Conservation (phyloP, 1,140 invertebrate species). For the Saccostrea cuccullata region DNA sequence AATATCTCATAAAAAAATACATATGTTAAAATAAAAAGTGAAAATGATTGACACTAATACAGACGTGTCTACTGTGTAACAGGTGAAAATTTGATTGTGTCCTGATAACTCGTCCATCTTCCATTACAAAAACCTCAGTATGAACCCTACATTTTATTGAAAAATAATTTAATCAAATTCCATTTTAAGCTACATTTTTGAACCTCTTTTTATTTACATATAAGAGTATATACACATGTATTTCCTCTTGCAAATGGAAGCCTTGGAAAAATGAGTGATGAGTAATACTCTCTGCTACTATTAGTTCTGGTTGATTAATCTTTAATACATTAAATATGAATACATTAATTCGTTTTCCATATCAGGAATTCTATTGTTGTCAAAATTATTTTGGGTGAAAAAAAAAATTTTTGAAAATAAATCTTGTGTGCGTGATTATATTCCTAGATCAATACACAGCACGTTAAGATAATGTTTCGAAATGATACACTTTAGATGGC, state of each 20-base stretch:
- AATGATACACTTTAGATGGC: background rate
- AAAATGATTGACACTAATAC: background rate
- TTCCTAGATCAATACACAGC: background rate
- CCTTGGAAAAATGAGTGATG: background rate
- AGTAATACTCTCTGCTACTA: background rate
- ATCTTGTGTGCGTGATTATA: background rate
- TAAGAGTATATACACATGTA: background rate
- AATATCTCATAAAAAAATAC: background rate
- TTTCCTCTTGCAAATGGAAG: background rate
- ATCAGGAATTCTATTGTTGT: background rate
- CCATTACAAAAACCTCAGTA: background rate
- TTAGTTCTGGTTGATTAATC: constrained; percentile 3
- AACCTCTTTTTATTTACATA: background rate
- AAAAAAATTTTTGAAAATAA: background rate
- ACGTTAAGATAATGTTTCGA: background rate
- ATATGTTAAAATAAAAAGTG: background rate
- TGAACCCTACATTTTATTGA: background rate
- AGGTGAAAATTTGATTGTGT: background rate
- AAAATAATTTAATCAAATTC: too few species aligned
- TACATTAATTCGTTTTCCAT: background rate
- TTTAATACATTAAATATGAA: background rate
- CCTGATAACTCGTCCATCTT: background rate
- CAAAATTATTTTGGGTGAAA: background rate
- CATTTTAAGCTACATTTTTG: too few species aligned
- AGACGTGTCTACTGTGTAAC: background rate